Evolutionary conservation across 2,797 vertebrate species (phyloP).

Genomic region (Carapus acus): DNA sequence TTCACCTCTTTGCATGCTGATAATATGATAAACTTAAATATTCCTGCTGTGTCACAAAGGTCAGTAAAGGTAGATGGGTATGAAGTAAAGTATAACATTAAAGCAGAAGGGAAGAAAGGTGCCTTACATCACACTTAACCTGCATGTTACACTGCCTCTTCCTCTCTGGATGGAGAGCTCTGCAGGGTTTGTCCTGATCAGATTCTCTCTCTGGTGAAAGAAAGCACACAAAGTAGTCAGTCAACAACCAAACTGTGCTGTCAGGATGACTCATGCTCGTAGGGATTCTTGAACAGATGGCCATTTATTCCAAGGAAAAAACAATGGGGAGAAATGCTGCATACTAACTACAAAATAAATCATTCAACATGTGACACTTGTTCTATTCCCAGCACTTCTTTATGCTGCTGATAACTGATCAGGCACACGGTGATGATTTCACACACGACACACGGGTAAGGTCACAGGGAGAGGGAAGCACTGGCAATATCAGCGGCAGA

Average conservation of each 20-base stretch:
- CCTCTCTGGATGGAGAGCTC: conserved; percentile 77
- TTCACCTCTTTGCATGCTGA: too few species aligned
- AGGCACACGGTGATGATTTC: not conserved
- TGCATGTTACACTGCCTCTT: conserved; percentile 78
- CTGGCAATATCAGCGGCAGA: conserved; percentile 10
- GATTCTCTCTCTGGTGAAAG: conserved; percentile 78
- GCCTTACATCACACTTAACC: conserved; percentile 79
- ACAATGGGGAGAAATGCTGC: not conserved
- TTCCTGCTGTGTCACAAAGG: too few species aligned
- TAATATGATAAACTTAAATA: too few species aligned
- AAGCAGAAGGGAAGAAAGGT: too few species aligned
- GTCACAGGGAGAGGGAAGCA: not conserved
- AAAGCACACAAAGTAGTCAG: conserved; percentile 36
- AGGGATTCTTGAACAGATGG: not conserved
- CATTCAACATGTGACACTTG: not conserved
- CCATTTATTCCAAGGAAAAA: not conserved
- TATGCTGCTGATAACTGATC: too few species aligned
- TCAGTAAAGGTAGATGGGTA: not conserved
- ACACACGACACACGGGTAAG: not conserved
- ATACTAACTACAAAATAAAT: not conserved
- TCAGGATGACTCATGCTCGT: conserved; percentile 12
- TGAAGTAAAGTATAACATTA: not conserved
- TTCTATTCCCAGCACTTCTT: too few species aligned
- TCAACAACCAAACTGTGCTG: conserved; percentile 16
- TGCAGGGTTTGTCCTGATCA: conserved; percentile 79